Evolutionary conservation across 2,113 vertebrate genomes (phyloP).

Genomic region (Ivindomyrus marchei): DNA sequence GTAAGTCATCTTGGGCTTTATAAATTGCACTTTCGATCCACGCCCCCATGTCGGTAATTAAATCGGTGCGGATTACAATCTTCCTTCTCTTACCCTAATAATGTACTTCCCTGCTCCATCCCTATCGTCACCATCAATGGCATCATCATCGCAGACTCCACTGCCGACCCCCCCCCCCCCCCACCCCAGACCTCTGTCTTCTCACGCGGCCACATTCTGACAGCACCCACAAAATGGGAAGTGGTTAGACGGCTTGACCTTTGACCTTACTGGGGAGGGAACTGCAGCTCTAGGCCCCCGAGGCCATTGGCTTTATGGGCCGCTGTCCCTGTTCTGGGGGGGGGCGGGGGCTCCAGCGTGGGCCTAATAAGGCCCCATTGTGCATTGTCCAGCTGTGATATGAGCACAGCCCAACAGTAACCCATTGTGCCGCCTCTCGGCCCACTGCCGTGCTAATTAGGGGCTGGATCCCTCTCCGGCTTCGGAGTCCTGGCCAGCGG

Average conservation of each 20-base stretch:
- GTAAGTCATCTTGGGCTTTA: neutral
- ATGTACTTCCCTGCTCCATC: conserved; percentile 4
- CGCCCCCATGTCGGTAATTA: neutral
- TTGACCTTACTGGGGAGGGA: neutral
- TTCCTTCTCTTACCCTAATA: conserved; percentile 10
- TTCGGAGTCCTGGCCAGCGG: conserved; percentile 13
- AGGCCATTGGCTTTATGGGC: conserved; percentile 7
- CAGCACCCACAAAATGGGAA: conserved; percentile 15
- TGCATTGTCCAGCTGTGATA: conserved; percentile 26
- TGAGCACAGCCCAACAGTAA: conserved; percentile 15
- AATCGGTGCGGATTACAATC: conserved; percentile 17
- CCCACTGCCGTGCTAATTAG: conserved; percentile 29
- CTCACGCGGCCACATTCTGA: conserved; percentile 12
- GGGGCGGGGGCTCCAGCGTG: neutral
- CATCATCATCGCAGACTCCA: neutral
- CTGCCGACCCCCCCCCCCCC: neutral
- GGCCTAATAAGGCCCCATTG: conserved; percentile 21
- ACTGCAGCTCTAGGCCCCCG: neutral
- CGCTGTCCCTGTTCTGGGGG: conserved; percentile 14
- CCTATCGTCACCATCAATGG: neutral
- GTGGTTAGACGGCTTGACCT: conserved; percentile 11
- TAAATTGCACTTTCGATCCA: neutral
- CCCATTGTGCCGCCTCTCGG: conserved; percentile 13
- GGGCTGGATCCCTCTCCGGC: conserved; percentile 6
- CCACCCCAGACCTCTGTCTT: neutral